Evolutionary conservation across 2,797 vertebrate genomes (phyloP).

Genomic region (Typhlichthys subterraneus): DNA sequence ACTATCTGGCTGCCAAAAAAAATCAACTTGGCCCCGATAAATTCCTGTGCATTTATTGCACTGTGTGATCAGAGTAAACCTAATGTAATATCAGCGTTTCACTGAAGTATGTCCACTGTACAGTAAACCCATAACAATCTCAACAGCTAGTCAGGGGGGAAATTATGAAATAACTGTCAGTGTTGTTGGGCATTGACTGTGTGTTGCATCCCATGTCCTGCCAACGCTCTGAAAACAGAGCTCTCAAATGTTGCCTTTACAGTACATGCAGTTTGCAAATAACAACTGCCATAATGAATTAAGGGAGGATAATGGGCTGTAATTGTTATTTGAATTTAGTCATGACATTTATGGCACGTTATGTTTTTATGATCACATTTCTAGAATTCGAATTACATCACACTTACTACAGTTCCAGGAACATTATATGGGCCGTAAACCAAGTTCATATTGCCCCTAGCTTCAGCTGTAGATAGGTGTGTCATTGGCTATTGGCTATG

Average conservation of each 20-base stretch:
- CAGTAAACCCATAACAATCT: conserved; percentile 4
- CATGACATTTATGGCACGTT: too few species aligned
- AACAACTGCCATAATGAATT: not conserved
- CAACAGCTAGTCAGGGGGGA: conserved; percentile 29
- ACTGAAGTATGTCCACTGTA: conserved; percentile 11
- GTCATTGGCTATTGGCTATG: too few species aligned
- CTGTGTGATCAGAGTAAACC: not conserved
- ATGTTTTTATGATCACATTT: too few species aligned
- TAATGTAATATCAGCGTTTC: not conserved
- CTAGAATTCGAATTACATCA: too few species aligned
- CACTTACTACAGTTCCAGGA: too few species aligned
- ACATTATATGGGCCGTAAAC: too few species aligned
- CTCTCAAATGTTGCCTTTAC: conserved; percentile 15
- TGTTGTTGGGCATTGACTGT: conserved; percentile 27
- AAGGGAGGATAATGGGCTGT: not conserved
- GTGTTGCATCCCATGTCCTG: conserved; percentile 51
- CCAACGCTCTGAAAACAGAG: conserved; percentile 21
- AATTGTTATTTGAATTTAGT: too few species aligned
- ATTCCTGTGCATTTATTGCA: not conserved
- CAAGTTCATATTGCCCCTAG: too few species aligned
- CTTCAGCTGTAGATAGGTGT: too few species aligned
- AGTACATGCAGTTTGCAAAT: not conserved
- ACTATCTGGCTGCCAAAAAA: conserved; percentile 20
- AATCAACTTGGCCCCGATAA: conserved; percentile 9
- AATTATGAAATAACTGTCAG: conserved; percentile 32